Conservation (phyloP, 2,888 invertebrate species). For the Ennomos quercinarius region DNA sequence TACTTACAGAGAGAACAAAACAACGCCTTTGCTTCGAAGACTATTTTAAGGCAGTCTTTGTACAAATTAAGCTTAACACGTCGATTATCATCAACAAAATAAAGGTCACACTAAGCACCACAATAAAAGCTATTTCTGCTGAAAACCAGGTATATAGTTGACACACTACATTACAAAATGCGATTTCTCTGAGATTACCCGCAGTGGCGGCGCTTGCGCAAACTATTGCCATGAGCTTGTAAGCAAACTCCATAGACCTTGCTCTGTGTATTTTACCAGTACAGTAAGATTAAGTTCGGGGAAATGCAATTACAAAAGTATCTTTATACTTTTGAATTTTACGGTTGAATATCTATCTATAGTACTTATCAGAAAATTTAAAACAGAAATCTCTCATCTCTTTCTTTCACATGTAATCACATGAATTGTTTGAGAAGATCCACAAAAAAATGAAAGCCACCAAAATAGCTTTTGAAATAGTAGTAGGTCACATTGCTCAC, state of each 20-base stretch:
- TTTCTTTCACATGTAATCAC: too few species aligned
- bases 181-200: slow-evolving; percentile 66
- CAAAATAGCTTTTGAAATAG: too few species aligned
- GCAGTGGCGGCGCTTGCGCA: slow-evolving; percentile 55
- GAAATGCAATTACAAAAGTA: slow-evolving; percentile 35
- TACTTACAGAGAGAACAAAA: too few species aligned
- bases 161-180: slow-evolving; percentile 60
- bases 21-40: too few species aligned
- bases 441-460: too few species aligned
- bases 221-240: slow-evolving; percentile 63
- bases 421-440: too few species aligned
- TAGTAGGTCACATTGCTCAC: too few species aligned
- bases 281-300: slow-evolving; percentile 32
- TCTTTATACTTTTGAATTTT: slow-evolving; percentile 11
- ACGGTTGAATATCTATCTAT: slow-evolving; percentile 8
- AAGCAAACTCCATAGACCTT: slow-evolving; percentile 55
- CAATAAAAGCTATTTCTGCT: slow-evolving; percentile 6
- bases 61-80: too few species aligned
- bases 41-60: too few species aligned
- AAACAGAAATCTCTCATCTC: neutral
- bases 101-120: neutral
- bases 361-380: neutral
- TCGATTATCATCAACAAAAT: too few species aligned
- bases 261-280: slow-evolving; percentile 12
- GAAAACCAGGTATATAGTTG: slow-evolving; percentile 23